These are phyloP conservation scores for Toxotes chatareus DNA, from an alignment of 2,113 vertebrate genomes.

Conservation along the genomic window DNA sequence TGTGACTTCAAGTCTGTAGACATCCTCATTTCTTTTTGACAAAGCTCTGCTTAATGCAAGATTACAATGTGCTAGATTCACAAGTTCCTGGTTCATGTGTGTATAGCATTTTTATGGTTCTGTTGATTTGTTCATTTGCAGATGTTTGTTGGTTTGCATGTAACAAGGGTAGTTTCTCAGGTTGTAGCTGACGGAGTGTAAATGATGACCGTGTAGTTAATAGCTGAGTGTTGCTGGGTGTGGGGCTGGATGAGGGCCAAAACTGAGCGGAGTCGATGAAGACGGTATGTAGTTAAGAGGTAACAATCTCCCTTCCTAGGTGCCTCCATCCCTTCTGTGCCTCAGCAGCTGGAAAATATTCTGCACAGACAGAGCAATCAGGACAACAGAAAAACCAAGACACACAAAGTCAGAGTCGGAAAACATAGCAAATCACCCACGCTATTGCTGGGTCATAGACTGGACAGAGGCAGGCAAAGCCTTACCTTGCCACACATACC, in stretches of 20 bases:
- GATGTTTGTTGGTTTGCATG: slow-evolving; percentile 56
- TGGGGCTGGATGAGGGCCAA: slow-evolving; percentile 39
- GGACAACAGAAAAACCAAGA: slow-evolving; percentile 14
- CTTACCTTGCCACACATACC: slow-evolving; percentile 91
- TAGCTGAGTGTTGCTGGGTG: slow-evolving; percentile 50
- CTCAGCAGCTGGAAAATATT: slow-evolving; percentile 96
- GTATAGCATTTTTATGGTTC: slow-evolving; percentile 35
- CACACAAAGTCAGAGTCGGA: slow-evolving; percentile 18
- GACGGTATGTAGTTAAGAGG: slow-evolving; percentile 71
- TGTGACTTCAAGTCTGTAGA: slow-evolving; percentile 29
- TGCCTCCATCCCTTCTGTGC: slow-evolving; percentile 92
- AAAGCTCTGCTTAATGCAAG: slow-evolving; percentile 46
- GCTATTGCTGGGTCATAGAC: slow-evolving; percentile 13
- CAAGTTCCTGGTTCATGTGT: slow-evolving; percentile 49
- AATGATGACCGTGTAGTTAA: slow-evolving; percentile 51
- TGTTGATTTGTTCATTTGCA: slow-evolving; percentile 50
- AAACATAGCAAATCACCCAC: slow-evolving; percentile 10
- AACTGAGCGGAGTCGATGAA: slow-evolving; percentile 40
- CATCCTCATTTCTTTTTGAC: slow-evolving; percentile 23
- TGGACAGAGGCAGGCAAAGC: slow-evolving; percentile 80
- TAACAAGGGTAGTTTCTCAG: slow-evolving; percentile 34
- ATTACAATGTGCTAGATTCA: slow-evolving; percentile 54
- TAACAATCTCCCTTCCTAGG: slow-evolving; percentile 86
- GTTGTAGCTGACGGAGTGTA: slow-evolving; percentile 53
- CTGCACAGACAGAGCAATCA: slow-evolving; percentile 83